These are phyloP conservation scores for Agrotis segetum DNA, from an alignment of 2,888 invertebrate species.

Conservation along the genomic window DNA sequence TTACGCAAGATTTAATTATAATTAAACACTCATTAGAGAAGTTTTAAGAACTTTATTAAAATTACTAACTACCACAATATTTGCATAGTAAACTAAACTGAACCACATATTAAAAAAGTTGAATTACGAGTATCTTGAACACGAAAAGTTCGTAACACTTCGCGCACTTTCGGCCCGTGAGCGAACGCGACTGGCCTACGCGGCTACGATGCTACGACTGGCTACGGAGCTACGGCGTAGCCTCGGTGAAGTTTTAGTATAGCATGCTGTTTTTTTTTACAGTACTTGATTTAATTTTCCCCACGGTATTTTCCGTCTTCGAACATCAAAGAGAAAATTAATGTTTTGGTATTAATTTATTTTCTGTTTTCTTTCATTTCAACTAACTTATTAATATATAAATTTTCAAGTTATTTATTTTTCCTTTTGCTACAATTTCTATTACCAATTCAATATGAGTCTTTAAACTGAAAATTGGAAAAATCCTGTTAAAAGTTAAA, in stretches of 20 bases:
- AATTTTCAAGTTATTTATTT: too few species aligned
- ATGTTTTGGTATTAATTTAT: too few species aligned
- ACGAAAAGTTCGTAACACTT: constrained; percentile 31
- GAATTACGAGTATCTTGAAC: neutral
- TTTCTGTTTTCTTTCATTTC: too few species aligned
- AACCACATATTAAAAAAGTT: neutral
- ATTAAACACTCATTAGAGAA: neutral
- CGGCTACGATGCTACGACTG: constrained; percentile 61
- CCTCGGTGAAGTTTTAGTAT: constrained; percentile 9
- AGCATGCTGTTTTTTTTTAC: neutral
- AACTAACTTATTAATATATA: too few species aligned
- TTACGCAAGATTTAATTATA: neutral
- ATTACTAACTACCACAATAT: neutral
- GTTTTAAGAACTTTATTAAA: neutral
- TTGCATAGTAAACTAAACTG: neutral
- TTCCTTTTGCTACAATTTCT: too few species aligned
- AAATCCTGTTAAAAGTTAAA: too few species aligned
- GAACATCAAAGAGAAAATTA: too few species aligned
- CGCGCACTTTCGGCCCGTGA: constrained; percentile 21
- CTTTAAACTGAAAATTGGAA: too few species aligned
- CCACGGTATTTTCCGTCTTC: too few species aligned
- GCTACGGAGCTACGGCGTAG: constrained; percentile 59
- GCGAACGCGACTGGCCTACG: constrained; percentile 40
- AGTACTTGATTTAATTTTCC: too few species aligned
- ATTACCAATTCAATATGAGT: too few species aligned